Percentiles rank a stretch among this genome's conserved stretches.
These are phyloP conservation scores for Scaptomyza polygonia DNA, from an alignment of 2,888 invertebrate genomes.

Conservation along the genomic window DNA sequence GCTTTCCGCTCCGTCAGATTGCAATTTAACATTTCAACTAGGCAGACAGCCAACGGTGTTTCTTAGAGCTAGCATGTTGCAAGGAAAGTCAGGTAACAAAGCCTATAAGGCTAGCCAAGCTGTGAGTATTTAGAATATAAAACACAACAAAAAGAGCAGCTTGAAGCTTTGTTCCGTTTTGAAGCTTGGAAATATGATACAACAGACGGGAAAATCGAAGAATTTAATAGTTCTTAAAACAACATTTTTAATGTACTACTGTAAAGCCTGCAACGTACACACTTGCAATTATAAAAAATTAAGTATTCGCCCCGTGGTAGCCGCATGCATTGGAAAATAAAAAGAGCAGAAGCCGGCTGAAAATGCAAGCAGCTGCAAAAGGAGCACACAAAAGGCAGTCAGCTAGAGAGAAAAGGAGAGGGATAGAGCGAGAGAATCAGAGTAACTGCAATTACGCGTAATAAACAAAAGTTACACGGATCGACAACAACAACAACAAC, in stretches of 20 bases:
- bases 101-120: background rate
- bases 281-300: no score
- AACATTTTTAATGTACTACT: background rate
- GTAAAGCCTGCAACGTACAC: no score
- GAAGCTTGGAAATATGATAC: background rate
- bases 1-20: constrained; percentile 29
- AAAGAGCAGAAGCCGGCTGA: constrained; percentile 41
- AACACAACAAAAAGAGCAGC: constrained; percentile 1
- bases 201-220: background rate
- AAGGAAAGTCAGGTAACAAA: constrained; percentile 40
- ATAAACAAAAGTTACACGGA: constrained; percentile 80
- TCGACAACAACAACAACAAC: constrained; percentile 41
- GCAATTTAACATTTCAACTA: constrained; percentile 67
- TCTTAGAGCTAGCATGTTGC: constrained; percentile 54
- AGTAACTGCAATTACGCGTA: constrained; percentile 80
- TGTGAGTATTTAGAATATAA: background rate
- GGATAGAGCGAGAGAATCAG: constrained; percentile 34
- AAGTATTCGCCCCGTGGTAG: constrained; percentile 65
- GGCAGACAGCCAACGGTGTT: background rate
- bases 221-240: background rate
- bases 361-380: constrained; percentile 72
- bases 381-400: constrained; percentile 60
- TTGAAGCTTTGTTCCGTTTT: background rate
- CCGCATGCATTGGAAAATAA: constrained; percentile 20
- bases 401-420: constrained; percentile 31